Percentiles rank a stretch among this genome's conserved stretches.
phyloP scores from a whole-genome alignment of 2,797 vertebrate genomes.

The Sorex maritimensis region DNA sequence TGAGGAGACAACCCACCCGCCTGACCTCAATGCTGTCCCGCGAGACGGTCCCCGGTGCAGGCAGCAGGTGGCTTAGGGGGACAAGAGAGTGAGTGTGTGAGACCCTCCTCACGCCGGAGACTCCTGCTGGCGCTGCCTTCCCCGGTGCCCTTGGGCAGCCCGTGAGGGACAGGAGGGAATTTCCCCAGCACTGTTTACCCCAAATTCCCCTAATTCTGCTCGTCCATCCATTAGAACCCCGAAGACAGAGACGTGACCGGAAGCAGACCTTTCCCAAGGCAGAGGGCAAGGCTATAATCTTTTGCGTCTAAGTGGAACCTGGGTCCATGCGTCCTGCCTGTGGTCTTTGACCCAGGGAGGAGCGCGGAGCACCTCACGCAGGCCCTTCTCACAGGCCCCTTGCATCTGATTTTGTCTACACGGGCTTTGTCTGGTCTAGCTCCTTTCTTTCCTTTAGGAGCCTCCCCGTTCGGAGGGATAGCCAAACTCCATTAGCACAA shows the following conservation, averaged over 20 bases:
- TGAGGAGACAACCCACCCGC: neutral
- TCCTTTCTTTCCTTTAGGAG: neutral
- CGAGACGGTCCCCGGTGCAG: neutral
- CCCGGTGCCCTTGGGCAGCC: accelerated
- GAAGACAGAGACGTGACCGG: neutral
- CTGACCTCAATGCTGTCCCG: accelerated
- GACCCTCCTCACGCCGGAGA: neutral
- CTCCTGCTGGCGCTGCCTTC: accelerated
- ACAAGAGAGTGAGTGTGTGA: neutral
- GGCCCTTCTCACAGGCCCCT: neutral
- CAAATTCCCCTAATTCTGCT: accelerated
- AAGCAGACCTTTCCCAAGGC: neutral
- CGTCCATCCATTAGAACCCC: too few species aligned
- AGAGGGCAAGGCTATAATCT: neutral
- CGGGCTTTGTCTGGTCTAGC: neutral
- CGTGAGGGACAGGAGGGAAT: accelerated
- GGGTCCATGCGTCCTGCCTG: neutral
- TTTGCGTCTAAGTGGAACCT: neutral
- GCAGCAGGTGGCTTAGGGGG: neutral
- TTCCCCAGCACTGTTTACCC: accelerated
- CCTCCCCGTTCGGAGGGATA: neutral
- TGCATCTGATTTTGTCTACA: neutral
- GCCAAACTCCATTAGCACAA: slow-evolving; percentile 42
- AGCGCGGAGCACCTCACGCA: neutral
- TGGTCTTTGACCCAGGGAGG: neutral